Evolutionary conservation across 2,797 vertebrate genomes (phyloP).

Genomic region (Trachops cirrhosus): DNA sequence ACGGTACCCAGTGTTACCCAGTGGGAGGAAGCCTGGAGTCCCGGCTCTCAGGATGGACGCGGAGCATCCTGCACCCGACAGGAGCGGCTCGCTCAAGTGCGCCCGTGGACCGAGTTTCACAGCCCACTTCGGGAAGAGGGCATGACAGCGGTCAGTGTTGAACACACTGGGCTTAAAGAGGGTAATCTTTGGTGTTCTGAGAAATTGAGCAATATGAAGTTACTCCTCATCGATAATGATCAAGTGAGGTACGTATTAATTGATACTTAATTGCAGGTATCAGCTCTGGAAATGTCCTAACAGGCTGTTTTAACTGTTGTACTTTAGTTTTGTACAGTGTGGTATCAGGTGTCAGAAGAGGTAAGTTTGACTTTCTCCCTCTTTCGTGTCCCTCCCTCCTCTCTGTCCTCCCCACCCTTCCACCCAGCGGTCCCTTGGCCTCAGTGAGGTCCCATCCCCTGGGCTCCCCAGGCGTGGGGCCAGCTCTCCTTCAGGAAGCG

Average conservation of each 20-base stretch:
- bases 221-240: background rate
- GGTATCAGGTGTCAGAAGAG: background rate
- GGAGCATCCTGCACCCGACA: background rate
- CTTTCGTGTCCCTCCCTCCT: background rate
- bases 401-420: background rate
- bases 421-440: background rate
- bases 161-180: no score
- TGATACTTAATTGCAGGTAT: background rate
- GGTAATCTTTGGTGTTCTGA: background rate
- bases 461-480: accelerated
- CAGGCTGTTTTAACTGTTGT: background rate
- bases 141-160: background rate
- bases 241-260: background rate
- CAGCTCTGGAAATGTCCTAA: background rate
- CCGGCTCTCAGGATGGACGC: background rate
- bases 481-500: accelerated
- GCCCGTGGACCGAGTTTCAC: accelerated
- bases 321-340: background rate
- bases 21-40: background rate
- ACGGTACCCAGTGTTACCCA: no score
- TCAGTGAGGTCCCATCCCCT: background rate
- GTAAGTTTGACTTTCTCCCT: background rate
- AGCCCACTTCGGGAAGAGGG: background rate
- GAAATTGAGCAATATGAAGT: background rate
- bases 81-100: background rate